Percentiles rank a stretch among this genome's conserved stretches.
Evolutionary conservation across 2,113 vertebrate species (phyloP).

Genomic region (Pica pica): DNA sequence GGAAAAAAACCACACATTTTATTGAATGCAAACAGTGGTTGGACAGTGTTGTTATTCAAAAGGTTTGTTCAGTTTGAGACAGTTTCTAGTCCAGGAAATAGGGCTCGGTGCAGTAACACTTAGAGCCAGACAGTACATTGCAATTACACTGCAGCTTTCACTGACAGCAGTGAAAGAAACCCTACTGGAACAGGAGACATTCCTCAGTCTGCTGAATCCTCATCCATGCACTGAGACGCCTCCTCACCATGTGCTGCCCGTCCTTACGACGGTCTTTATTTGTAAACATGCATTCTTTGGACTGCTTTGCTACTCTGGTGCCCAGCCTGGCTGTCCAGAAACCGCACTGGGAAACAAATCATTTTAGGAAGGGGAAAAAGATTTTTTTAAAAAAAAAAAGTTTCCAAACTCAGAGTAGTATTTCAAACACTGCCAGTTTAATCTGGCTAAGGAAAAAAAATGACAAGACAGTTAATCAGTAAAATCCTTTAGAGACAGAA

Average conservation of each 20-base stretch:
- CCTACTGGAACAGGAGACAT: not conserved
- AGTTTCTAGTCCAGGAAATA: not conserved
- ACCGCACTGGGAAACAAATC: not conserved
- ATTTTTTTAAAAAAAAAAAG: not conserved
- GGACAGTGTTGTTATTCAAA: slow-evolving; percentile 17
- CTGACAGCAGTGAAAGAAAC: not conserved
- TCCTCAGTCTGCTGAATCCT: not conserved
- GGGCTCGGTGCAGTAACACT: not conserved
- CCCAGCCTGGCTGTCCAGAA: slow-evolving; percentile 6
- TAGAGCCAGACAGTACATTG: not conserved
- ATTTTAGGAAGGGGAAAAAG: not conserved
- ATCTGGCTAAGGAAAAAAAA: not conserved
- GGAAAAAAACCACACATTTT: slow-evolving; percentile 49
- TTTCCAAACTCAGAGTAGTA: not conserved
- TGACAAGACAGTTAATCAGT: not conserved
- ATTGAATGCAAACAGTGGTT: slow-evolving; percentile 53
- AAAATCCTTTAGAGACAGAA: slow-evolving; percentile 27
- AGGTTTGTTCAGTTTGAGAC: not conserved
- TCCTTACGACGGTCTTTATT: not conserved
- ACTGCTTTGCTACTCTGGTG: slow-evolving; percentile 13
- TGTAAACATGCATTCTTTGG: slow-evolving; percentile 54
- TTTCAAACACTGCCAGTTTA: not conserved
- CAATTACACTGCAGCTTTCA: not conserved
- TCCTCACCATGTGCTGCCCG: not conserved
- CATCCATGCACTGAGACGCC: not conserved